Conservation (phyloP, 2,888 invertebrate genomes). For the Synanthedon formicaeformis region DNA sequence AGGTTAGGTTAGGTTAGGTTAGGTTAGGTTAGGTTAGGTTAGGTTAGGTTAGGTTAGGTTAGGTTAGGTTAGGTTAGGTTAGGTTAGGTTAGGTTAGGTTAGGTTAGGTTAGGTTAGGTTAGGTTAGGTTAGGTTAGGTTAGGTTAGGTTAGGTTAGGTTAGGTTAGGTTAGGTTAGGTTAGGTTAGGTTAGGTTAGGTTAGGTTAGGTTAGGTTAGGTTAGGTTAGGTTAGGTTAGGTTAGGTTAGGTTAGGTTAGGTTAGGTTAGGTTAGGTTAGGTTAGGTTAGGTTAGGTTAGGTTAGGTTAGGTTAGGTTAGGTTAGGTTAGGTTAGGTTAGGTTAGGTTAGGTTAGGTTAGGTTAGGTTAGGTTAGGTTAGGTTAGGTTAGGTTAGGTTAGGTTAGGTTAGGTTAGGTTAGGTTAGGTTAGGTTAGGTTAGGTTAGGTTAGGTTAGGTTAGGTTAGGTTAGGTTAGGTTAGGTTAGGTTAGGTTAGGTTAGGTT, state of each 20-base stretch:
- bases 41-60: no score
- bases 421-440: not conserved
- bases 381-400: not conserved
- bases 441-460: not conserved
- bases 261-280: not conserved
- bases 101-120: no score
- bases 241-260: not conserved
- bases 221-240: not conserved
- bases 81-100: no score
- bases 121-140: no score
- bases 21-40: no score
- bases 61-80: no score
- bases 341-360: not conserved
- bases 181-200: no score
- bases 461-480: not conserved
- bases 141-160: no score
- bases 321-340: not conserved
- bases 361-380: not conserved
- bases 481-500: not conserved
- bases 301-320: not conserved
- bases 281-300: not conserved
- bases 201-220: no score
- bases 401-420: not conserved
- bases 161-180: no score
- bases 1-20: no score